phyloP scores from a whole-genome alignment of 2,113 vertebrate genomes.

The Platichthys flesus region DNA sequence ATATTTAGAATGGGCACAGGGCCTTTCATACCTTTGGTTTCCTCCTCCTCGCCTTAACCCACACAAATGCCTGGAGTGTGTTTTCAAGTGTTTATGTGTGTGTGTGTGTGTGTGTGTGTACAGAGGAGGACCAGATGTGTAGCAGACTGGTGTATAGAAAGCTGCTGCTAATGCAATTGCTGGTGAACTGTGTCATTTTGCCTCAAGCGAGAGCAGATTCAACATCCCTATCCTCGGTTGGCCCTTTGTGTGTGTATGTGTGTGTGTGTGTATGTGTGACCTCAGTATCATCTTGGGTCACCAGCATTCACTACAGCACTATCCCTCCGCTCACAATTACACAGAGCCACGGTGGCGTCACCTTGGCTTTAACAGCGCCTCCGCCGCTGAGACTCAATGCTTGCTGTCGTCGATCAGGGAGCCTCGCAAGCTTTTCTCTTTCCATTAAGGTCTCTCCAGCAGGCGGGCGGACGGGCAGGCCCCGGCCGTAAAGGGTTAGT shows the following conservation, averaged over 20 bases:
- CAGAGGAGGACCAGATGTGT: slow-evolving; percentile 79
- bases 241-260: slow-evolving; percentile 18
- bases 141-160: slow-evolving; percentile 68
- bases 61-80: slow-evolving; percentile 73
- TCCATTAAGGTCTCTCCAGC: slow-evolving; percentile 51
- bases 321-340: slow-evolving; percentile 36
- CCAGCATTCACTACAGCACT: slow-evolving; percentile 29
- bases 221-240: slow-evolving; percentile 37
- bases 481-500: slow-evolving; percentile 45
- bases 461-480: slow-evolving; percentile 1
- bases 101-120: slow-evolving; percentile 52
- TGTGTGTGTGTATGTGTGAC: slow-evolving; percentile 47
- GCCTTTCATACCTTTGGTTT: slow-evolving; percentile 82
- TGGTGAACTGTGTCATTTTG: slow-evolving; percentile 72
- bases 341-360: slow-evolving; percentile 39
- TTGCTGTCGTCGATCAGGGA: slow-evolving; percentile 19
- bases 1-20: slow-evolving; percentile 82
- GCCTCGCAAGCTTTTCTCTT: slow-evolving; percentile 46
- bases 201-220: slow-evolving; percentile 58
- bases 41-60: slow-evolving; percentile 75
- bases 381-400: slow-evolving; percentile 15
- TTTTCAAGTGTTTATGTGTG: slow-evolving; percentile 28
- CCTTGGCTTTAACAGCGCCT: slow-evolving; percentile 27
- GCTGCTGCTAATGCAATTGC: slow-evolving; percentile 68
- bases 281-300: slow-evolving; percentile 40